Evolutionary conservation across 2,113 vertebrate species (phyloP), one percentile per base, ranked within the genome.

Genomic region (Neoarius graeffei): DNA sequence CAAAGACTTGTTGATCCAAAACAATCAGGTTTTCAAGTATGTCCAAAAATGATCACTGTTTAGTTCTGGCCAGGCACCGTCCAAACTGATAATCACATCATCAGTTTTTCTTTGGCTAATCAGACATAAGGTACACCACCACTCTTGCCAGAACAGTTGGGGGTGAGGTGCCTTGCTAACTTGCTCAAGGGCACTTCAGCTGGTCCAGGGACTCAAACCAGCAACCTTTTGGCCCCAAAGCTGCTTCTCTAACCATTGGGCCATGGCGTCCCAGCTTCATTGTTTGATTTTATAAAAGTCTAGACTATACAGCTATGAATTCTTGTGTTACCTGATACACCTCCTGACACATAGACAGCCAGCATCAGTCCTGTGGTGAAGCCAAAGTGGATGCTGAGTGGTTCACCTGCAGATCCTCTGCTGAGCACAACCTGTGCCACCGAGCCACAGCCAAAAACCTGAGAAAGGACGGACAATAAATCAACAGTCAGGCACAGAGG

Each of bases 371-470:
- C 96, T 90, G 96, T 93, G 54, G 97, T 95, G 93, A 99, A 99
- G 59, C 98, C 98, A 74, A 97, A 64, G 0, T 97, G 93, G 87
- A 96, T 85, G 9, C 96, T 97, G 86, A 97, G 23, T 3, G 94
- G 87, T 66, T 97, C 96, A 9, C 97, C 97, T 0, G 93, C 79
- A 7, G 1, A 35, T 59, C 96, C 97, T 87, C 95, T 92, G 89
- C 98, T 99, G 52, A 99, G 96, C 84, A 98, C 95, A 2, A 94
- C 90, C 94, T 99, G 98, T 27, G 96, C 98, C 88, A 98, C 94
- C 50, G 94, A 97, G 42, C 98, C 97, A 59, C 97, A 99, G 88
- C 98, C 98, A 71, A 99, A 97, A 0, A 96, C 94, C 98, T 99
- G 94, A 87, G 87, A 88, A 64, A 71, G 89, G 90, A 54, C 73